These are phyloP conservation scores for Lithobates sylvaticus DNA, from an alignment of 2,797 vertebrate species.

Conservation along the genomic window DNA sequence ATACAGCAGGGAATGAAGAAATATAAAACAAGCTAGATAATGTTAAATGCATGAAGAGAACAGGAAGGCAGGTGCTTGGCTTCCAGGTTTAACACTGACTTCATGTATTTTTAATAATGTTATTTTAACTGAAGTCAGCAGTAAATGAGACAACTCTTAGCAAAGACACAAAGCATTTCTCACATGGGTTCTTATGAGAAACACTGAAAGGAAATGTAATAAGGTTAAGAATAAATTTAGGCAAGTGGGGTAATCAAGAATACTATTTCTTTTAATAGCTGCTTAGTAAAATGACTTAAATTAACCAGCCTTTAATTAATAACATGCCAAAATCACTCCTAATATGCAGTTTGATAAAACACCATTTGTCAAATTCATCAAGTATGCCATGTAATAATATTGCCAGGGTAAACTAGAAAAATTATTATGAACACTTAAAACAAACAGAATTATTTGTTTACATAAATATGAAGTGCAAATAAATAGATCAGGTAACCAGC, in stretches of 20 bases:
- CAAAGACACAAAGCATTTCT: slow-evolving; percentile 13
- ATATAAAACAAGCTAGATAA: slow-evolving; percentile 4
- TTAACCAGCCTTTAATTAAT: no score
- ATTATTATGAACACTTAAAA: no score
- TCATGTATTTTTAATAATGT: slow-evolving; percentile 50
- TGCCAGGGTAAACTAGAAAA: no score
- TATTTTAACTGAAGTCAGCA: slow-evolving; percentile 44
- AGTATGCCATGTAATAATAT: no score
- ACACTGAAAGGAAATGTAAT: neutral
- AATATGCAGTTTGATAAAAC: no score
- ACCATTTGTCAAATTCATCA: no score
- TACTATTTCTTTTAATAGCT: no score
- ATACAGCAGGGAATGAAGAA: neutral
- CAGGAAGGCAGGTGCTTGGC: slow-evolving; percentile 12
- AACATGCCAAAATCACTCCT: no score
- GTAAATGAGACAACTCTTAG: slow-evolving; percentile 32
- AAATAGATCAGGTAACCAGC: no score
- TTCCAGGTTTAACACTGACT: slow-evolving; percentile 32
- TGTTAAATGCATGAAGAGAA: slow-evolving; percentile 19
- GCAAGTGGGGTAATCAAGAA: neutral
- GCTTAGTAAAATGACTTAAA: no score
- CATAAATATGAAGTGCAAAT: no score
- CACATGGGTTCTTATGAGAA: slow-evolving; percentile 13
- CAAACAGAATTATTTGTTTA: no score
- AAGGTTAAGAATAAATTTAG: slow-evolving; percentile 6